phyloP scores from a whole-genome alignment of 1,140 invertebrate species.

The Ectropis grisescens region DNA sequence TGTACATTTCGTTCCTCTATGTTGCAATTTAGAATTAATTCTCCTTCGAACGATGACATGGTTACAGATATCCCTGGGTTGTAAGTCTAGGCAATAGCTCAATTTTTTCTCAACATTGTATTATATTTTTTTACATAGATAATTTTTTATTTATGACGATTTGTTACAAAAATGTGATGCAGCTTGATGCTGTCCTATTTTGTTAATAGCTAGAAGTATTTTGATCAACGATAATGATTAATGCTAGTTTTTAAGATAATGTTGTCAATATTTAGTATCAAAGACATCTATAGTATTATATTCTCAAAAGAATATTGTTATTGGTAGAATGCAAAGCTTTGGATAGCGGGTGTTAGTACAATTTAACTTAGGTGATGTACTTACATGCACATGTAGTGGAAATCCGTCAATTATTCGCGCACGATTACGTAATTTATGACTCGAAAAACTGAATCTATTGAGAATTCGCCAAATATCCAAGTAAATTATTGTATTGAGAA shows the following conservation, averaged over 20 bases:
- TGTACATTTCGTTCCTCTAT: constrained; percentile 7
- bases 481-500: too few relatives aligned
- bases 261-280: constrained; percentile 36
- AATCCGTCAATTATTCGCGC: constrained; percentile 13
- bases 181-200: constrained; percentile 56
- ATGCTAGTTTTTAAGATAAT: constrained; percentile 26
- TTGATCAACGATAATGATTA: constrained; percentile 31
- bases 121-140: constrained; percentile 41
- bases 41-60: constrained; percentile 39
- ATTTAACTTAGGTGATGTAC: constrained; percentile 9
- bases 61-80: constrained; percentile 62
- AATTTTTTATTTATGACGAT: constrained; percentile 45
- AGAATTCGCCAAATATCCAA: too few relatives aligned
- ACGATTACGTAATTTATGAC: too few relatives aligned
- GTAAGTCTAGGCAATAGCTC: constrained; percentile 63
- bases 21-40: constrained; percentile 11
- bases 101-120: constrained; percentile 45
- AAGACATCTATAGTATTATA: constrained; percentile 30
- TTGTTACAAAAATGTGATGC: constrained; percentile 49
- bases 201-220: constrained; percentile 33
- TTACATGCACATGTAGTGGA: constrained; percentile 12
- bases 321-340: constrained; percentile 15
- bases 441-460: too few relatives aligned
- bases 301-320: constrained; percentile 19
- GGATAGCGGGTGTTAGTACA: constrained; percentile 9